Evolutionary conservation across 2,888 invertebrate genomes (phyloP).

Genomic region (Aelia acuminata): DNA sequence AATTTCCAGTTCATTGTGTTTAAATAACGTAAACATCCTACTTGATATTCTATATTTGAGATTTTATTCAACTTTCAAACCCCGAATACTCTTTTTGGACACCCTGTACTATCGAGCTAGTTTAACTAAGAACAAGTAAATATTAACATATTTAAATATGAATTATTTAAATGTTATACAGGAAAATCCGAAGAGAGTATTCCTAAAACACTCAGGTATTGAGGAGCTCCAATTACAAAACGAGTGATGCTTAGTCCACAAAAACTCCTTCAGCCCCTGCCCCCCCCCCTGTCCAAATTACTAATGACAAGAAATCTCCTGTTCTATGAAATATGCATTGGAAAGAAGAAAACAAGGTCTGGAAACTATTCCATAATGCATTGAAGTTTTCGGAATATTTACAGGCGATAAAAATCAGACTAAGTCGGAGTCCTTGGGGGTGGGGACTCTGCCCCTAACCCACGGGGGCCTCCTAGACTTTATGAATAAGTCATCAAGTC

Average conservation of each 20-base stretch:
- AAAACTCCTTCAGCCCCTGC: not conserved
- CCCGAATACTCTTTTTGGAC: no score
- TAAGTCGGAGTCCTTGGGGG: slow-evolving; percentile 9
- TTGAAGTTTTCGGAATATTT: slow-evolving; percentile 50
- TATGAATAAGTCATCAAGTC: slow-evolving; percentile 52
- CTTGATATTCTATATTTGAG: no score
- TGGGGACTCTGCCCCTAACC: not conserved
- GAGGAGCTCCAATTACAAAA: not conserved
- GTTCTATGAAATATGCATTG: slow-evolving; percentile 49
- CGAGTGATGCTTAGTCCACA: not conserved
- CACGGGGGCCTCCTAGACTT: not conserved
- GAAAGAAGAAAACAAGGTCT: slow-evolving; percentile 27
- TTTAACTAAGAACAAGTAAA: no score
- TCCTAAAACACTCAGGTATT: not conserved
- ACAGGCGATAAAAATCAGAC: slow-evolving; percentile 50
- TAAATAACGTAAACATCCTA: no score
- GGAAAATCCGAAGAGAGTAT: not conserved
- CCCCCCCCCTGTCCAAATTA: not conserved
- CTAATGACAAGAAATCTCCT: not conserved
- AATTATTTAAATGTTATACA: no score
- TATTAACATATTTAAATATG: no score
- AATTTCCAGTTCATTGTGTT: no score
- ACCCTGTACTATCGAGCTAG: no score
- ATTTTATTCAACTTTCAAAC: no score
- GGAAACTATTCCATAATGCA: slow-evolving; percentile 52